Evolutionary conservation across 2,888 invertebrate genomes (phyloP).

Genomic region (Unio pictorum): DNA sequence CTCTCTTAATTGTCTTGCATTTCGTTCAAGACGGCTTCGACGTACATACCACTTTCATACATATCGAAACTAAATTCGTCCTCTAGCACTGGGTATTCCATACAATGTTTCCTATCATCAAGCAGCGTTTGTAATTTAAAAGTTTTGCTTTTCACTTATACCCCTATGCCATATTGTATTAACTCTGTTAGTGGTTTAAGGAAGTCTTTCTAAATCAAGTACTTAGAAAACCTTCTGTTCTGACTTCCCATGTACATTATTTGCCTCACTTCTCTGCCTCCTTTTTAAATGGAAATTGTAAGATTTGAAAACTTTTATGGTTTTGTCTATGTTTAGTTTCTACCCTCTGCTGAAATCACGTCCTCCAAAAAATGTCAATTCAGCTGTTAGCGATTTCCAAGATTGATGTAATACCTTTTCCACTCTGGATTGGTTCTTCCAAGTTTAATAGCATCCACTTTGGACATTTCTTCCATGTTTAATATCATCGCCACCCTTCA

Average conservation of each 20-base stretch:
- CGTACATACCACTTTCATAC: constrained; percentile 22
- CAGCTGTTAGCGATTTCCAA: constrained; percentile 26
- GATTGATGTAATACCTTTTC: constrained; percentile 22
- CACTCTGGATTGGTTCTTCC: constrained; percentile 4
- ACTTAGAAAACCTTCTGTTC: constrained; percentile 14
- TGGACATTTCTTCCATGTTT: too few species aligned
- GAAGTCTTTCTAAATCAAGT: constrained; percentile 11
- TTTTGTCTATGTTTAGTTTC: constrained; percentile 6
- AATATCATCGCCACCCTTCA: too few species aligned
- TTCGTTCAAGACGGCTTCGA: constrained; percentile 26
- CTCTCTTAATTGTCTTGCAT: constrained; percentile 4
- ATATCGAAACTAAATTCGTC: constrained; percentile 19
- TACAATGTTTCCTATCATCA: constrained; percentile 13
- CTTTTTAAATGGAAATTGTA: constrained; percentile 11
- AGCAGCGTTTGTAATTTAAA: too few species aligned
- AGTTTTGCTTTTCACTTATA: constrained; percentile 9
- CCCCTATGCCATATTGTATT: constrained; percentile 2
- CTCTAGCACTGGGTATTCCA: constrained; percentile 13
- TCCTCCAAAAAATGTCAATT: constrained; percentile 22
- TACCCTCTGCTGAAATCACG: constrained; percentile 8
- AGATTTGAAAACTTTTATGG: constrained; percentile 1
- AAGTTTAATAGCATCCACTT: too few species aligned
- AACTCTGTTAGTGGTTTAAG: constrained; percentile 19
- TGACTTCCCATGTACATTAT: constrained; percentile 21
- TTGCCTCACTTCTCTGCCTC: constrained; percentile 19